Evolutionary conservation across 2,888 invertebrate genomes (phyloP), one percentile per base, ranked within the genome.

Genomic region (Plagodis pulveraria): DNA sequence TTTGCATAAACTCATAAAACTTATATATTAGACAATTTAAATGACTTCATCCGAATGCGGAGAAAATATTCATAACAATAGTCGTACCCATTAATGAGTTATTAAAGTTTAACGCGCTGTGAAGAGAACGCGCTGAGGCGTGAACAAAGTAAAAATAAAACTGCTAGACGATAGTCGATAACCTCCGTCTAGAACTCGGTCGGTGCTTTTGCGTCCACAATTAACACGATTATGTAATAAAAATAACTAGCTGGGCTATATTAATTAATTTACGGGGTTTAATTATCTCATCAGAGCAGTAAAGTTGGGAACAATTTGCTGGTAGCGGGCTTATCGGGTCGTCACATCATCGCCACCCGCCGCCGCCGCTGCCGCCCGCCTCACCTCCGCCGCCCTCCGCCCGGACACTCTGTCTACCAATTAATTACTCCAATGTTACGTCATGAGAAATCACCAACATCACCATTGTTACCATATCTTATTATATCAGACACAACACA

Each of bases 211-310:
- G 74, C 77, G 67, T 70, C 65, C 68, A 71, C 76, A 78, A 80
- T 81, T 81, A 83, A 84, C 80, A 80, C 81, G 80, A 80, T 80
- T 81, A 77, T 75, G 76, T 85, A 80, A 81, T 84, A 83, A 86
- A 86, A 86, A 80, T 82, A 83, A 84, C 81, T 83, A 83, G 84
- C 71, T 78, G 81, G 77, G 74, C 80, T 56, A 81, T 83, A 84
- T 82, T 87, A 90, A 90, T 91, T 89, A 90, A 89, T 89, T 87
- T 89, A 86, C 81, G 77, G 81, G 83, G 78, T 84, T 86, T 91
- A 90, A 91, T 91, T 90, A 89, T 87, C 88, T 88, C 88, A 86
- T 91, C 89, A 87, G 77, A 76, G 78, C 79, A 75, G 81, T 81
- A 78, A 80, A 82, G 81, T 80, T 78, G 80, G 80, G 84, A 80